Evolutionary conservation across 2,888 invertebrate species (phyloP).

Genomic region (Lithophane ornitopus): DNA sequence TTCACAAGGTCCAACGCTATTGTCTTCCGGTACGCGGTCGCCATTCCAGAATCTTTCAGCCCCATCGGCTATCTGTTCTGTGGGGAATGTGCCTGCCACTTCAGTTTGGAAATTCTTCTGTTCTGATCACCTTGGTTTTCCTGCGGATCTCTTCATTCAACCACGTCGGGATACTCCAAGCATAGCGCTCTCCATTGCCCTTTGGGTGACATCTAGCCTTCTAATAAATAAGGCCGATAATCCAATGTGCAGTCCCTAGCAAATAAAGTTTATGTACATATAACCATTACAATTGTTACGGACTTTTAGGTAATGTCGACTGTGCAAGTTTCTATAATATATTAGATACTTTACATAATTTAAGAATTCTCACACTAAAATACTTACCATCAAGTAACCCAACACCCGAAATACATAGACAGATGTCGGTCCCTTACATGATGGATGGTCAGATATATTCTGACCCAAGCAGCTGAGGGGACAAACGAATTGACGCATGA

Average conservation of each 20-base stretch:
- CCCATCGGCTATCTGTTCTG: too few relatives aligned
- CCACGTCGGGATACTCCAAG: too few relatives aligned
- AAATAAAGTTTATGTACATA: background rate
- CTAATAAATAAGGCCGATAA: too few relatives aligned
- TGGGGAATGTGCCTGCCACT: too few relatives aligned
- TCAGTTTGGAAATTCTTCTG: too few relatives aligned
- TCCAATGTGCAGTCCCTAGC: background rate
- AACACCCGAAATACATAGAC: conserved; percentile 3
- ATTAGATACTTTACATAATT: background rate
- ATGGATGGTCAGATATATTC: conserved; percentile 63
- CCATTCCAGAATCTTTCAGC: too few relatives aligned
- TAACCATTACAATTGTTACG: background rate
- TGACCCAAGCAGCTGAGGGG: conserved; percentile 43
- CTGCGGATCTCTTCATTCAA: too few relatives aligned
- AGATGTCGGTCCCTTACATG: conserved; percentile 32
- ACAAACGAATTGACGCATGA: conserved; percentile 63
- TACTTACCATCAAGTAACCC: background rate
- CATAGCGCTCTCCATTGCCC: too few relatives aligned
- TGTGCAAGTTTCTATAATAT: background rate
- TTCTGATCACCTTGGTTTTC: too few relatives aligned
- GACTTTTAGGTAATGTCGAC: background rate
- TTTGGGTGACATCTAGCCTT: too few relatives aligned
- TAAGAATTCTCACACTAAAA: conserved; percentile 16
- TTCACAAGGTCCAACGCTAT: too few relatives aligned
- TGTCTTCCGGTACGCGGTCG: too few relatives aligned